Base-by-base conservation (phyloP, 30 jellyfish, hydroid and myxozoan genomes). In the Aurelia aurita complex sp. Pacific region DNA sequence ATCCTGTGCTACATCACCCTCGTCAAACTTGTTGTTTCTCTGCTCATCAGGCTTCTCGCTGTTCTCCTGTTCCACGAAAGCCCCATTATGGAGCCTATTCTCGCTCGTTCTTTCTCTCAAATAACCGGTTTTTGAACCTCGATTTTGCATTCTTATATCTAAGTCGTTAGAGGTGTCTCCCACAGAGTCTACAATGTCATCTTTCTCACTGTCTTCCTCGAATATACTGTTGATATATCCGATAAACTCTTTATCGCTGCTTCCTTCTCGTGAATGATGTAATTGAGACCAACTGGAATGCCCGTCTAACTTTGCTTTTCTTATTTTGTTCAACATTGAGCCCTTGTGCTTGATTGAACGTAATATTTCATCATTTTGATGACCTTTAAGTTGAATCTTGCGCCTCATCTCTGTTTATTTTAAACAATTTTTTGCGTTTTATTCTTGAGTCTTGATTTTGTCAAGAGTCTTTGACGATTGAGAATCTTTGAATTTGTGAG, bases 161-260 rank as follows among this genome's bases (percentile, higher is more conserved):
- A n/a, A 7, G 11, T 63, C 73, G 12, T 32, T 32, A 63, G 2
- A 10, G 73, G 73, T 19, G 19, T 32, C 38, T 32, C 73, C 35
- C 38, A 32, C 38, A 0, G 73, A 63, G 35, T 63, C 34, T 63
- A n/a, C 38, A 19, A n/a, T 19, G 73, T 63, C 73, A 32, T 63
- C 73, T 4, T 63, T n/a, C 73, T 32, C 73, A 14, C 73, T 63
- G 73, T 63, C 73, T 63, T 63, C 73, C 73, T 63, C 73, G 19
- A 10, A 63, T 63, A n/a, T 63, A 32, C 15, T 32, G 38, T 63
- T 63, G 38, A 63, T 63, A 32, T n/a, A n/a, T n/a, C 73, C 73
- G 36, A 63, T 63, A 10, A 63, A 63, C 14, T 32, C 38, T 46
- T 46, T 46, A 46, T 46, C 57, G 1, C 14, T 46, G 57, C 57